Base-by-base conservation (phyloP, 2,113 vertebrate genomes). In the Ailurus styani region DNA sequence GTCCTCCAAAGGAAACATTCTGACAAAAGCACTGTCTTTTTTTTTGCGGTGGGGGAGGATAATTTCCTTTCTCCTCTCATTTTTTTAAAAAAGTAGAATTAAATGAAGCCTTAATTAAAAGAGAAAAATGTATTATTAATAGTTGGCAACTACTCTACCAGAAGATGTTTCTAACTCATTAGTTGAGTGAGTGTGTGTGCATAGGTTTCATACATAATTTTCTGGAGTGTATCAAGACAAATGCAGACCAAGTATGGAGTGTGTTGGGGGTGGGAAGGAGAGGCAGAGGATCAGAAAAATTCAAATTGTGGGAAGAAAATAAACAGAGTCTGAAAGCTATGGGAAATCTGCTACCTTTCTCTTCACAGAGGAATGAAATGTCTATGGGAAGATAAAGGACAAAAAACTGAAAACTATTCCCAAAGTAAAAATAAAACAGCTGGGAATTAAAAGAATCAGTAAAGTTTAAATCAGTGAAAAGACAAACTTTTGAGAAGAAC, bases 391-490 rank as follows among this genome's bases (percentile, higher is more conserved):
- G 29, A 55, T 29, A 96, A 98, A 96, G 34, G 81, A 5, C 47
- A 90, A 87, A 97, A 62, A 70, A 97, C 31, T 54, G 57, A 96
- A 96, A 98, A 77, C 15, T 42, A 95, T 68, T 98, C 55, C 86
- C 75, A 66, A 93, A 95, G 66, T 81, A 89, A 97, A 97, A 98
- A 68, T 82, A 70, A 95, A 93, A 68, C 70, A 87, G 27, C 31
- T 91, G 8, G 31, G 14, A 40, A 95, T 77, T 34, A 87, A 95
- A 95, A 77, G 3, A 18, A 87, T 86, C 96, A 97, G 96, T 37
- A 66, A 91, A 94, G 75, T 2, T 6, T 40, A 75, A 95, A 87
- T 75, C 57, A 87, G 23, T 94, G 83, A 87, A 77, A 97, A 96
- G 89, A 47, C 57, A 31, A 89, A 91, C 81, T 84, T 93, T 96